These are phyloP conservation scores for Anagrus nilaparvatae DNA, from an alignment of 1,140 invertebrate species.

Conservation along the genomic window DNA sequence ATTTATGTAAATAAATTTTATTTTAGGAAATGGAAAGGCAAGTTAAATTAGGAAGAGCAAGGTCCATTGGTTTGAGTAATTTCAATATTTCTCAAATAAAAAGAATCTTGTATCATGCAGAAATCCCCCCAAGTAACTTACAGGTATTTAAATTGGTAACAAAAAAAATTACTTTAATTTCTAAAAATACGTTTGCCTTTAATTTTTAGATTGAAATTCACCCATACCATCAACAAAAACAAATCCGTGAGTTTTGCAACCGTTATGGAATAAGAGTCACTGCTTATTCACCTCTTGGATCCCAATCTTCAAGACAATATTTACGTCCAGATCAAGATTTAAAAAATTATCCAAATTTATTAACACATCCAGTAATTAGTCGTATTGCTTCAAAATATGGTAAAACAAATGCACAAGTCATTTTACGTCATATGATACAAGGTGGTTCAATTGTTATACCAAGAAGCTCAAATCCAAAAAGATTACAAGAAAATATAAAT, in stretches of 20 bases:
- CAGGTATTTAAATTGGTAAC: slow-evolving; percentile 44
- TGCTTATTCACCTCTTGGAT: slow-evolving; percentile 75
- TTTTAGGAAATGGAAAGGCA: slow-evolving; percentile 66
- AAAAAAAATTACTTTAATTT: neutral
- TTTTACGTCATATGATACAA: slow-evolving; percentile 66
- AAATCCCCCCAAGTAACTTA: slow-evolving; percentile 57
- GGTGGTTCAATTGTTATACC: slow-evolving; percentile 67
- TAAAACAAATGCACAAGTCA: slow-evolving; percentile 66
- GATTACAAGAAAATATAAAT: slow-evolving; percentile 55
- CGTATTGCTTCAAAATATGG: slow-evolving; percentile 56
- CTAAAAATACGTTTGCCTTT: slow-evolving; percentile 8
- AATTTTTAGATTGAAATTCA: slow-evolving; percentile 63
- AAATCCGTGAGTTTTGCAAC: slow-evolving; percentile 62
- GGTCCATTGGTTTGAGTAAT: slow-evolving; percentile 67
- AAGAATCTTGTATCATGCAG: slow-evolving; percentile 50
- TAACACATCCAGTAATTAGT: slow-evolving; percentile 55
- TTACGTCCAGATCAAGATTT: slow-evolving; percentile 41
- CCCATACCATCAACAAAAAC: slow-evolving; percentile 69
- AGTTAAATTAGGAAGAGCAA: slow-evolving; percentile 49
- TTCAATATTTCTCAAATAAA: slow-evolving; percentile 62
- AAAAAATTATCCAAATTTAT: slow-evolving; percentile 53
- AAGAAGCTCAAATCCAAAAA: slow-evolving; percentile 63
- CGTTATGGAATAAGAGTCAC: slow-evolving; percentile 61
- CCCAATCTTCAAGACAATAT: slow-evolving; percentile 43
- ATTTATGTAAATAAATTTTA: neutral